A percentile compares a stretch with the other conserved stretches of the same genome.
phyloP scores from a whole-genome alignment of 2,888 invertebrate species.

The Luffia ferchaultella region DNA sequence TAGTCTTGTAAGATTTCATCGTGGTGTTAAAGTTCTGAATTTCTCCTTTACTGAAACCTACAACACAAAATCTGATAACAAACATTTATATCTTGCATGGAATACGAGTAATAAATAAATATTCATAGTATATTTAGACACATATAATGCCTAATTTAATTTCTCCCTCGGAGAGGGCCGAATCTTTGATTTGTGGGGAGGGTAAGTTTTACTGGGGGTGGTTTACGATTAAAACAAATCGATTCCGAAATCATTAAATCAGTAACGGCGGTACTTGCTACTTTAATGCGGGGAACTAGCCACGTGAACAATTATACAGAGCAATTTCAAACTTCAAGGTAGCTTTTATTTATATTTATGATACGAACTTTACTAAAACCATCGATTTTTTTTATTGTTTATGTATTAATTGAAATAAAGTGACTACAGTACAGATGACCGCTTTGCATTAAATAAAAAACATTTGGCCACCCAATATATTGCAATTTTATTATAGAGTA shows the following conservation, averaged over 20 bases:
- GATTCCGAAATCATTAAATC: constrained; percentile 55
- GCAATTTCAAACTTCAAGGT: not conserved
- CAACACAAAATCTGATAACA: no score
- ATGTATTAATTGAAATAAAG: no score
- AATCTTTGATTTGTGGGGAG: not conserved
- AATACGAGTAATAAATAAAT: not conserved
- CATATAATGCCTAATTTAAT: not conserved
- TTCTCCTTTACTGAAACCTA: no score
- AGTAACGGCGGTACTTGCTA: constrained; percentile 29
- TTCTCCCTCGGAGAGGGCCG: not conserved
- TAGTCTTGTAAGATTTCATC: no score
- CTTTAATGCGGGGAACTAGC: constrained; percentile 23
- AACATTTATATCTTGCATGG: no score
- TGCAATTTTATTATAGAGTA: no score
- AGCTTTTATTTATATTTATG: not conserved
- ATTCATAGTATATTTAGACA: no score
- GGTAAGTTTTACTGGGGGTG: constrained; percentile 20
- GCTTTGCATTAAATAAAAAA: no score
- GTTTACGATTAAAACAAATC: constrained; percentile 46
- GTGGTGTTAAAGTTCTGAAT: no score
- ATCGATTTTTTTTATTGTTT: not conserved
- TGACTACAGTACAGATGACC: no score
- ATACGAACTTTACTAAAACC: constrained; percentile 11
- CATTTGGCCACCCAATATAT: no score
- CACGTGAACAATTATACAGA: constrained; percentile 30